Evolutionary conservation across 1,140 invertebrate species (phyloP), one percentile per base, ranked within the genome.

Genomic region (Papilio polyxenes): DNA sequence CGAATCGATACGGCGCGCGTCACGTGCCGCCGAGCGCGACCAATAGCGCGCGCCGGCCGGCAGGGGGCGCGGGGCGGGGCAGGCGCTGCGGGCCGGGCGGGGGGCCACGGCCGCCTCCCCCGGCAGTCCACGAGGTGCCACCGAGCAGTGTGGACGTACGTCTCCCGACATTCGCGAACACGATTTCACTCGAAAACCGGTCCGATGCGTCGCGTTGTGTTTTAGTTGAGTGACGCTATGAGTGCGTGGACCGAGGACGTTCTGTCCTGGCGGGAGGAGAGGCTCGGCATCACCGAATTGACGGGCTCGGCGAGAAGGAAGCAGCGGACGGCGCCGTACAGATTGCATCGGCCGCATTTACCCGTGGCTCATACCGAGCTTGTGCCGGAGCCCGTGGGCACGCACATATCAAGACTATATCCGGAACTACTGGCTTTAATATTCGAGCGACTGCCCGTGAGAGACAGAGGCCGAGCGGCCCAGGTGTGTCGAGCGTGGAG

Each of bases 371-470:
- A 92, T 90, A 88, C 94, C 85, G 89, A 91, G 85, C 86, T 88
- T 82, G 82, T 88, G 83, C 90, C 89, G 83, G 91, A 91, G 84
- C 89, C 89, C 49, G 95, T 95, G 62, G 96, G 96, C 83, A 97
- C 97, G 74, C 97, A 98, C 94, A 97, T 99, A 83, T 97, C 97
- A 17, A 96, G 97, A 88, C 95, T 99, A 17, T 99, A 99, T 94
- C 98, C 98, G 3, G 98, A 99, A 91, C 96, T 99, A 81, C 94
- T 99, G 48, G 97, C 98, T 31, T 96, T 98, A 83, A 99, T 99
- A 88, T 99, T 99, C 91, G 96, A 97, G 86, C 97, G 98, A 92
- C 95, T 99, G 86, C 97, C 98, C 13, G 98, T 99, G 7, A 95
- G 96, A 86, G 98, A 99, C 94, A 96, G 98, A 91, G 98, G 98